phyloP scores from a whole-genome alignment of 2,888 invertebrate genomes.

The Trissoscelio sp. region DNA sequence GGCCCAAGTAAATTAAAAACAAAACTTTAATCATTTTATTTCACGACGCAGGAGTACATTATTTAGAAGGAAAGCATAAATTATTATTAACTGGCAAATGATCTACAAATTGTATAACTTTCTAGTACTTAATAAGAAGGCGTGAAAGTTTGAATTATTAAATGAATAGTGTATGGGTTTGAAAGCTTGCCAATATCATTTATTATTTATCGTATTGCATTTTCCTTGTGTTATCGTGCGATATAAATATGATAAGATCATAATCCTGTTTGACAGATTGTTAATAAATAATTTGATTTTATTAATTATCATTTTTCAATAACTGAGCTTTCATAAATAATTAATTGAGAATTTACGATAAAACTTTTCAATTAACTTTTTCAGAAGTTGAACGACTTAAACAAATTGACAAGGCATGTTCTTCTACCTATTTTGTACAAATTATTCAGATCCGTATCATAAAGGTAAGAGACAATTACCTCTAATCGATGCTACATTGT shows the following conservation, averaged over 20 bases:
- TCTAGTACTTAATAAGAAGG: conserved; percentile 16
- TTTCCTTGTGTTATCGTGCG: not conserved
- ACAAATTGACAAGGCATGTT: too few species aligned
- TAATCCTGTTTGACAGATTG: too few species aligned
- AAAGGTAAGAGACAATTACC: too few species aligned
- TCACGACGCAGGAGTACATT: not conserved
- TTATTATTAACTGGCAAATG: conserved; percentile 22
- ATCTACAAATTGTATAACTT: conserved; percentile 23
- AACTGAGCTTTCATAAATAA: too few species aligned
- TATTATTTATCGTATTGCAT: conserved; percentile 24
- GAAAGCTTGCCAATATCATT: conserved; percentile 25
- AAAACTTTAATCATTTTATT: conserved; percentile 15
- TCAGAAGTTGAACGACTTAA: too few species aligned
- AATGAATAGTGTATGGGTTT: conserved; percentile 7
- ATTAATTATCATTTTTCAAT: too few species aligned
- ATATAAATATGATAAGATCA: conserved; percentile 6
- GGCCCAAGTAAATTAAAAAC: conserved; percentile 20
- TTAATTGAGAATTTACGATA: too few species aligned
- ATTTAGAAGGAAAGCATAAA: conserved; percentile 12
- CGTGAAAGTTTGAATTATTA: conserved; percentile 29
- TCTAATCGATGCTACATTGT: too few species aligned
- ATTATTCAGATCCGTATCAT: too few species aligned
- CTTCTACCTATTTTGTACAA: too few species aligned
- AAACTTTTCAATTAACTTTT: too few species aligned
- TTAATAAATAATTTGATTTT: too few species aligned